phyloP scores from a whole-genome alignment of 1,140 invertebrate genomes.

The Heliothis virescens region DNA sequence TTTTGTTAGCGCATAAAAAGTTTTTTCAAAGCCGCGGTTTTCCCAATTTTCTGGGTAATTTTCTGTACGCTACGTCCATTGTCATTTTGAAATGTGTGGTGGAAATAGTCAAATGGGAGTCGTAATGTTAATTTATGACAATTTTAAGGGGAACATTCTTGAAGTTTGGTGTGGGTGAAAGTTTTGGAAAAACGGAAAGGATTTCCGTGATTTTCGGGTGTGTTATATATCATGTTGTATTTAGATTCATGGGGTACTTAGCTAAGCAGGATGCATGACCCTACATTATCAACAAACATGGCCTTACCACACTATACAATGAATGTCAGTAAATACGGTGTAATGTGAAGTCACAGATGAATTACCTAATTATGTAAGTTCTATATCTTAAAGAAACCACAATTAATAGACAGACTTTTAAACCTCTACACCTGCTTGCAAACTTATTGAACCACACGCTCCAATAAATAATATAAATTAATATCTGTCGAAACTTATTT shows the following conservation, averaged over 20 bases:
- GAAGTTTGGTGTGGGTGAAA: constrained; percentile 26
- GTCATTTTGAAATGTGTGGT: constrained; percentile 68
- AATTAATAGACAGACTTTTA: too few relatives aligned
- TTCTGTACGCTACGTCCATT: constrained; percentile 62
- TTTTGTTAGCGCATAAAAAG: constrained; percentile 51
- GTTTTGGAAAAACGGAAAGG: constrained; percentile 43
- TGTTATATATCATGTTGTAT: not conserved
- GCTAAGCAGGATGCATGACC: not conserved
- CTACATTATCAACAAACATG: not conserved
- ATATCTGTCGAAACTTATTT: constrained; percentile 31
- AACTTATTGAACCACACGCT: constrained; percentile 3
- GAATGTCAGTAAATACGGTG: too few relatives aligned
- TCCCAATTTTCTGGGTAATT: constrained; percentile 74
- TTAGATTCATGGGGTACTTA: constrained; percentile 11
- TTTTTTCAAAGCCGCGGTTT: constrained; percentile 70
- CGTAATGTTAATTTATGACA: constrained; percentile 64
- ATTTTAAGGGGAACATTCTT: constrained; percentile 55
- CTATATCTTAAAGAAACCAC: too few relatives aligned
- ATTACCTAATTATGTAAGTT: too few relatives aligned
- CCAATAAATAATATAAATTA: constrained; percentile 9
- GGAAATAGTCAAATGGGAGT: constrained; percentile 67
- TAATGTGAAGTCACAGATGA: too few relatives aligned
- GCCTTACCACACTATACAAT: not conserved
- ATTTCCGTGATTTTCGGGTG: constrained; percentile 38
- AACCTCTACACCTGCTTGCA: not conserved